Base-by-base conservation (phyloP, 2,888 invertebrate genomes). In the Plutella xylostella region DNA sequence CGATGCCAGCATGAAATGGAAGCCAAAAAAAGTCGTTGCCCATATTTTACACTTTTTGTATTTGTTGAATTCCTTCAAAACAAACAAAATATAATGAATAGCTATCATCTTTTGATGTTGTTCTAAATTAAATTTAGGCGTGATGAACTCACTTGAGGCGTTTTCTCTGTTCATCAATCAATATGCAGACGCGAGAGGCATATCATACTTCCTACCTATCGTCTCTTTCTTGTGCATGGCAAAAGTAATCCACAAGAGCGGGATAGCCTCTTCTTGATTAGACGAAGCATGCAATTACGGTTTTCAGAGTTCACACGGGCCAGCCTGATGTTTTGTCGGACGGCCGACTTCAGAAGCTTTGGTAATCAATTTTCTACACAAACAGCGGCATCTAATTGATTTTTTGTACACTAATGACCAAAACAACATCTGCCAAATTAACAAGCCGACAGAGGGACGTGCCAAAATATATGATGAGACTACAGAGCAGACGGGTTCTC, bases 111-210 rank as follows among this genome's bases (percentile, higher is more conserved):
- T 72, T 70, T 72, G 68, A 66, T 73, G 69, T 72, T 61, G 65
- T 57, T 65, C 74, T 47, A 79, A 80, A 82, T 82, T 82, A 71
- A 80, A 80, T 80, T 82, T 79, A 76, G 78, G 73, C 72, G 72
- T 77, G 75, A 79, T 79, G 72, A 74, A 71, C 70, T 70, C 66
- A 73, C 75, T 75, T 64, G 68, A 82, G 82, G 82, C 82, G 82
- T 80, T 79, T 79, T 80, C 80, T 73, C 71, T 76, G 78, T 82
- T 76, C 82, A 83, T 83, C 80, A 83, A 83, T 83, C 82, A 82
- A 72, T 66, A 48, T 56, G 58, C 61, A 61, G 65, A 63, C 69
- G 63, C 58, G 61, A 68, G 65, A 59, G 64, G 65, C 68, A 65
- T 60, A 68, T 69, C 19, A 19, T 74, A 73, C 68, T 76, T 71